Evolutionary conservation across 2,113 vertebrate species (phyloP).

Genomic region (Empidonax alnorum): DNA sequence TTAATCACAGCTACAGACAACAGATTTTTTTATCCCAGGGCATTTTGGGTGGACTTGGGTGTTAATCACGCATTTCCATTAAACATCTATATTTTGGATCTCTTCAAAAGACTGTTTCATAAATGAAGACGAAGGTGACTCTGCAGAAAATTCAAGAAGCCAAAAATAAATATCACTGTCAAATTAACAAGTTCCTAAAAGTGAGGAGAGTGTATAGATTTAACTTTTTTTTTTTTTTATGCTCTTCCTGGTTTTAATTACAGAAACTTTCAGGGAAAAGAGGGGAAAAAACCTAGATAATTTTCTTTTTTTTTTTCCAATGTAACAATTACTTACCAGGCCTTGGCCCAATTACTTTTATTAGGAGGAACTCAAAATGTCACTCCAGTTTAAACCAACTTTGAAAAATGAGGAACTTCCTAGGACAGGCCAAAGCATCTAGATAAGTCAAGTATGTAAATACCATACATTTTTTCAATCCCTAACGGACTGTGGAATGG

Average conservation of each 20-base stretch:
- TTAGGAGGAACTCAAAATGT: slow-evolving; percentile 48
- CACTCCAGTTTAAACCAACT: slow-evolving; percentile 43
- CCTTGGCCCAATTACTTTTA: slow-evolving; percentile 24
- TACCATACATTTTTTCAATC: neutral
- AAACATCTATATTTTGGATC: neutral
- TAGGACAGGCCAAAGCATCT: slow-evolving; percentile 9
- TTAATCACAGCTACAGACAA: neutral
- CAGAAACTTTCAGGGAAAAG: neutral
- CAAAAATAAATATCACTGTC: neutral
- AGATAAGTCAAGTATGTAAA: slow-evolving; percentile 41
- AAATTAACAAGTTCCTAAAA: neutral
- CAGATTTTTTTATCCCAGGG: neutral
- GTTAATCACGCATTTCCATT: slow-evolving; percentile 16
- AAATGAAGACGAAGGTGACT: neutral
- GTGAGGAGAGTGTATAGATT: neutral
- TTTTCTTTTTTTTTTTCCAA: neutral
- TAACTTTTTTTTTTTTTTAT: neutral
- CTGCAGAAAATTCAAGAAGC: slow-evolving; percentile 1
- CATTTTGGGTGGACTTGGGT: neutral
- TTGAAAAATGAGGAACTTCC: slow-evolving; percentile 3
- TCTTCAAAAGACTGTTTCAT: neutral
- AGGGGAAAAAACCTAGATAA: neutral
- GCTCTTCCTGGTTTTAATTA: neutral
- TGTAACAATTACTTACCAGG: slow-evolving; percentile 9
- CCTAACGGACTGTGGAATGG: neutral